Evolutionary conservation across 2,113 vertebrate species (phyloP).

Genomic region (Leiothrix lutea): DNA sequence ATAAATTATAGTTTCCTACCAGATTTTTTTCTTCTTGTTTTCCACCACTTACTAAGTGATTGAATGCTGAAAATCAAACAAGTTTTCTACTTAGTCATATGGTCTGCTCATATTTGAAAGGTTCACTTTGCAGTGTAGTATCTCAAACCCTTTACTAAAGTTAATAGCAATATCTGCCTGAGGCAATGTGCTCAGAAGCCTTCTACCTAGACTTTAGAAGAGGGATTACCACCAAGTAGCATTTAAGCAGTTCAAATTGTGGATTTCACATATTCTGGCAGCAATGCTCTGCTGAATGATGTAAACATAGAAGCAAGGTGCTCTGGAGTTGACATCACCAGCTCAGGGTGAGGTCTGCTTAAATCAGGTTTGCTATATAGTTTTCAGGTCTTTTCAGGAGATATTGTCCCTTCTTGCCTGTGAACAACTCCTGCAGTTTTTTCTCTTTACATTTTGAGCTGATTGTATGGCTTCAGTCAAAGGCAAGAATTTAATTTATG

Average conservation of each 20-base stretch:
- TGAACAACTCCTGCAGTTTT: not conserved
- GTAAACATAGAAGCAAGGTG: not conserved
- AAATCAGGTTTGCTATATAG: not conserved
- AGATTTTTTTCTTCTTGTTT: not conserved
- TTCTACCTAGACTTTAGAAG: not conserved
- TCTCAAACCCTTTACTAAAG: not conserved
- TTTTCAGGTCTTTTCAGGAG: not conserved
- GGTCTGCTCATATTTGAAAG: not conserved
- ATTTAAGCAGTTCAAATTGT: not conserved
- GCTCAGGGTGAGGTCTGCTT: not conserved
- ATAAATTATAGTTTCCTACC: slow-evolving; percentile 8
- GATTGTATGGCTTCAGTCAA: not conserved
- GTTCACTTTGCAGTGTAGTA: not conserved
- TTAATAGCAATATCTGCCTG: not conserved
- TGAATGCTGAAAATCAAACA: not conserved
- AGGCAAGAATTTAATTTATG: not conserved
- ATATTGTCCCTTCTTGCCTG: not conserved
- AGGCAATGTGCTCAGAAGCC: not conserved
- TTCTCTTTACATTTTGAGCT: not conserved
- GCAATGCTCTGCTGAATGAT: not conserved
- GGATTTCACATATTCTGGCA: not conserved
- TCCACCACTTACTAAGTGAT: not conserved
- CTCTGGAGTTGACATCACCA: not conserved
- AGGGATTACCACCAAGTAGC: not conserved
- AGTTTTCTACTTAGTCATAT: not conserved